Evolutionary conservation across 2,797 vertebrate genomes (phyloP), one percentile per base, ranked within the genome.

Genomic region (Onychomys torridus): DNA sequence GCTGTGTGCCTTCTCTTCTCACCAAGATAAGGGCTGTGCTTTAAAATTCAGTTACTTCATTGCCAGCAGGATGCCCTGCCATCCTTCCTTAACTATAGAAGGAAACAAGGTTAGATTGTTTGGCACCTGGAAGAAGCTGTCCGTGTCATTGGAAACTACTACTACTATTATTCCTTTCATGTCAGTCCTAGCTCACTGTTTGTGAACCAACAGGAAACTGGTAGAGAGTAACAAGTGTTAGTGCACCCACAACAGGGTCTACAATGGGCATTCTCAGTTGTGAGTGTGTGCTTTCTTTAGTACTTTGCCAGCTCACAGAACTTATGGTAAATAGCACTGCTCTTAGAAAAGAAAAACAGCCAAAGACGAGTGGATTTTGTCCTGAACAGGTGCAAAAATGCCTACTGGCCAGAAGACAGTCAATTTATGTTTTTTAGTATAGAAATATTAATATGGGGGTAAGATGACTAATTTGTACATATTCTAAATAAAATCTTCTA

Each of bases 191-290:
- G 27, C 78, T 94, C 0, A 5, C 73, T 89, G 0, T 91, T 88
- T 52, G 83, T 96, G 96, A 93, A 67, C 88, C 93, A 71, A 34
- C 2, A 52, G 57, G 93, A 85, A 96, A 85, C 43, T 59, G 91
- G 85, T 76, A 98, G 95, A 88, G 97, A 94, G 76, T 93, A 92
- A 92, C 57, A 87, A 85, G 93, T 96, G 96, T 97, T 93, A 97
- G 46, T 73, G 49, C 61, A 40, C 52, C 88, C 81, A 63, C 75
- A 86, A 92, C 40, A 73, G 75, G 65, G 84, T 67, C 46, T 46
- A 57, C 59, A 78, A 5, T 94, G 61, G 32, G 23, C 90, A 55
- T 85, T 81, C 73, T 52, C 49, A 69, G 59, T 83, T 92, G 16
- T 52, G 83, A 93, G 84, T 65, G 46, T 77, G 65, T 29, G 34